Base-by-base conservation (phyloP, 2,113 vertebrate genomes). In the Paratilapia polleni region DNA sequence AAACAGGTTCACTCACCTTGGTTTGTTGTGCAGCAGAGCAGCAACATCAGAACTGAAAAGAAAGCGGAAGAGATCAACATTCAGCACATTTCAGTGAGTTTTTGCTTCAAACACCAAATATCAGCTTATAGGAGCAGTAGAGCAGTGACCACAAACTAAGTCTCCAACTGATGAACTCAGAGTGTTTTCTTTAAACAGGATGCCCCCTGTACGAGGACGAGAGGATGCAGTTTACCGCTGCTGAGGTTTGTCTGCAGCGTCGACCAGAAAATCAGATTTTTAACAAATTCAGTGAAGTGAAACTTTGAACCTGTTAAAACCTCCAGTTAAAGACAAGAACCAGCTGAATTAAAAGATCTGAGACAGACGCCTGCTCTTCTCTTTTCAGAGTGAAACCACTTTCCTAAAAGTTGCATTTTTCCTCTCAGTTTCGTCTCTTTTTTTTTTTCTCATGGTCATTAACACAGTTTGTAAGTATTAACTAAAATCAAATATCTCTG, bases 361-460 rank as follows among this genome's bases (percentile, higher is more conserved):
- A 0, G 19, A 9, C 15, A 1, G 19, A 24, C 19, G 12, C 43
- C 20, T 70, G 24, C 10, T 10, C 64, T 0, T 11, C 60, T 36
- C 5, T 36, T 9, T 19, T 4, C 0, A 47, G 0, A 1, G 34
- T 20, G 5, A 62, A 34, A 34, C 17, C 6, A 31, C 24, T 1
- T 9, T 49, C 15, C 64, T 0, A 8, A 13, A 52, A 31, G 66
- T 52, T 20, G 24, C 24, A 73, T 73, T 26, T 8, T 2, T n/a
- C n/a, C n/a, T 3, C 66, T 52, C 26, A n/a, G 24, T 52, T 17
- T 52, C 17, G 4, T 13, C 17, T 31, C 66, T 8, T 49, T 15
- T 1, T 22, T 19, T 47, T 52, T 73, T 20, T 73, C 36, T 66
- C 36, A 1, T 43, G 36, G 63, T 66, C 66, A 70, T 49, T 0